Base-by-base conservation (phyloP, 2,888 invertebrate species). In the Venustoraphidia nigricollis region DNA sequence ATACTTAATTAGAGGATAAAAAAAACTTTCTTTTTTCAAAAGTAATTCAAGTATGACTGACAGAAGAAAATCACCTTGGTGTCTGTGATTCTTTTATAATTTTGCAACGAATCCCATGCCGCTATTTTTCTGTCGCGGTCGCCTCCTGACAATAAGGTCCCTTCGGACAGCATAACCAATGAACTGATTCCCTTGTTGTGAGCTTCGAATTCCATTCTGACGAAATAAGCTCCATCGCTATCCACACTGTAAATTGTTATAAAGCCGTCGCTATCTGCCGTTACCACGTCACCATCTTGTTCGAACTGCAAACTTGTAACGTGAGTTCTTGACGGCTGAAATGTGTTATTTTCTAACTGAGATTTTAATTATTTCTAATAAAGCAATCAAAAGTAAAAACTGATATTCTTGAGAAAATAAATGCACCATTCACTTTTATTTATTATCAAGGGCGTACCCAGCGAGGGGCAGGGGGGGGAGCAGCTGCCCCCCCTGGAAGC, bases 191-290 rank as follows among this genome's bases (percentile, higher is more conserved):
- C 86, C 65, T 89, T 89, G 55, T 83, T 86, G 60, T 90, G 90
- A 0, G 88, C 85, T 70, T 90, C 89, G 61, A 87, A 90, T 66
- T 90, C 89, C 76, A 87, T 86, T 53, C 88, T 73, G 4, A 89
- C 87, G 59, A 88, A 90, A 64, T 89, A 91, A 2, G 89, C 87
- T 0, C 90, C 91, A 59, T 89, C 89, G 34, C 87, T 84, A 60
- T 90, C 89, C 1, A 89, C 87, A 52, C 87, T 85, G 66, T 93
- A 94, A 50, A 93, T 79, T 5, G 91, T 90, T 53, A 94, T 86
- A 58, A 90, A 88, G 8, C 93, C 93, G 62, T 89, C 90, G 52
- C 87, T 86, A 60, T 94, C 93, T 0, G 91, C 93, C 0, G 91
- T 91, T 42, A 94, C 85, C 2, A 93, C 88, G 62, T 92, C 92